phyloP scores from a whole-genome alignment of 2,797 vertebrate species.

The Luscinia megarhynchos region DNA sequence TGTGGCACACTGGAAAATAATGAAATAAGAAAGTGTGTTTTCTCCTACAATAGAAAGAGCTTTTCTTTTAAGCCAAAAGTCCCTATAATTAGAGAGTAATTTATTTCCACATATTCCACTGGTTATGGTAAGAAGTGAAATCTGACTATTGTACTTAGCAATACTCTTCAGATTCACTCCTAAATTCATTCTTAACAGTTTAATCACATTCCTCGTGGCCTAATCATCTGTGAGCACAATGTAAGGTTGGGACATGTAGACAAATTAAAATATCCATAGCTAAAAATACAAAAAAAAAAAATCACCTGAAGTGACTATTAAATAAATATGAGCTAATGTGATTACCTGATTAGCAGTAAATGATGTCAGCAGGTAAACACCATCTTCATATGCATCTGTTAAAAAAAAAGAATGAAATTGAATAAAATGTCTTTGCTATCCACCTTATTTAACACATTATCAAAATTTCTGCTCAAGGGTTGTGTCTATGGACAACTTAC shows the following conservation, averaged over 20 bases:
- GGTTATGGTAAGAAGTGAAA: background rate
- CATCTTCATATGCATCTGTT: constrained; percentile 75
- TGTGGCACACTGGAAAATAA: background rate
- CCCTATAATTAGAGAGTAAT: background rate
- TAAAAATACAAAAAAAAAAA: background rate
- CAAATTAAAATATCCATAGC: background rate
- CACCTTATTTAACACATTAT: background rate
- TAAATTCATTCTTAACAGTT: background rate
- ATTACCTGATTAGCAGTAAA: constrained; percentile 67
- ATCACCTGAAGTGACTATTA: background rate
- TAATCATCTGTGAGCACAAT: background rate
- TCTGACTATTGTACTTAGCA: background rate
- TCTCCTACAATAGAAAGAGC: background rate
- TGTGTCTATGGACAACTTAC: background rate
- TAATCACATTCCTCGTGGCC: background rate
- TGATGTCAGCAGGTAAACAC: constrained; percentile 63
- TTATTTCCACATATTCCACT: background rate
- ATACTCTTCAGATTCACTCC: background rate
- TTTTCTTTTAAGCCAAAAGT: background rate
- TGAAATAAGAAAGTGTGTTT: constrained; percentile 10
- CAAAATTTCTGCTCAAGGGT: background rate
- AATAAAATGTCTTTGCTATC: background rate
- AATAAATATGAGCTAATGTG: background rate
- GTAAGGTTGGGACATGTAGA: background rate
- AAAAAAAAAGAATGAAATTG: background rate